phyloP scores from a whole-genome alignment of 2,888 invertebrate species.

The Chrysomela aeneicollis region DNA sequence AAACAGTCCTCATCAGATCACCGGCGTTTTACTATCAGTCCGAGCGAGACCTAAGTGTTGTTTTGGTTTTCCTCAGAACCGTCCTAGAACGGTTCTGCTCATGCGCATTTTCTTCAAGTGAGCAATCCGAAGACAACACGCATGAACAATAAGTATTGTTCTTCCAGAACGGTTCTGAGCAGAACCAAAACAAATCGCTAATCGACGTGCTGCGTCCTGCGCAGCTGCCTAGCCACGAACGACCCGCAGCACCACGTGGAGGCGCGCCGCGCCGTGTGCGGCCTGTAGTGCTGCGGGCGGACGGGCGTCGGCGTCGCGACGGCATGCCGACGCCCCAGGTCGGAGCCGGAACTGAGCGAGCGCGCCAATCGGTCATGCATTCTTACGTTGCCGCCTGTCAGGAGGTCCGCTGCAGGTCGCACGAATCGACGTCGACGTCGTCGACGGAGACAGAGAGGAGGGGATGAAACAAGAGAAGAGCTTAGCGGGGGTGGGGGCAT shows the following conservation, averaged over 20 bases:
- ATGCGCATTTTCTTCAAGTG: no score
- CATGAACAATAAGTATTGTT: no score
- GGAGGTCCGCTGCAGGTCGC: constrained; percentile 71
- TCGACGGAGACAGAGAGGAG: constrained; percentile 61
- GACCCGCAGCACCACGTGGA: constrained; percentile 83
- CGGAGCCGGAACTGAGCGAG: constrained; percentile 56
- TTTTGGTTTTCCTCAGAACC: no score
- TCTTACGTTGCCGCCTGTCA: constrained; percentile 75
- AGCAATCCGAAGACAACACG: no score
- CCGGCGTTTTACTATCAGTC: no score
- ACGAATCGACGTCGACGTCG: constrained; percentile 39
- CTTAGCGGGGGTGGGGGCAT: neutral
- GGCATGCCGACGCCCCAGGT: constrained; percentile 52
- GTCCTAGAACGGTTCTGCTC: no score
- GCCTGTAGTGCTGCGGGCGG: constrained; percentile 57
- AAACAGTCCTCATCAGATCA: no score
- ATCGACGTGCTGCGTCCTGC: constrained; percentile 78
- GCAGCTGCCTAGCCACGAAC: constrained; percentile 78
- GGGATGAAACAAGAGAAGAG: neutral
- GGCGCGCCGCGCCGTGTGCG: constrained; percentile 67
- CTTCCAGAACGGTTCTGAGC: neutral
- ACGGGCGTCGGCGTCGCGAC: constrained; percentile 52
- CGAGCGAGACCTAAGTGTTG: no score
- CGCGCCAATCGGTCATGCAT: constrained; percentile 67
- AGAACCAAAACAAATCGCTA: constrained; percentile 52